phyloP scores from a whole-genome alignment of 2,888 invertebrate species.

The Dolichopus griseipennis region DNA sequence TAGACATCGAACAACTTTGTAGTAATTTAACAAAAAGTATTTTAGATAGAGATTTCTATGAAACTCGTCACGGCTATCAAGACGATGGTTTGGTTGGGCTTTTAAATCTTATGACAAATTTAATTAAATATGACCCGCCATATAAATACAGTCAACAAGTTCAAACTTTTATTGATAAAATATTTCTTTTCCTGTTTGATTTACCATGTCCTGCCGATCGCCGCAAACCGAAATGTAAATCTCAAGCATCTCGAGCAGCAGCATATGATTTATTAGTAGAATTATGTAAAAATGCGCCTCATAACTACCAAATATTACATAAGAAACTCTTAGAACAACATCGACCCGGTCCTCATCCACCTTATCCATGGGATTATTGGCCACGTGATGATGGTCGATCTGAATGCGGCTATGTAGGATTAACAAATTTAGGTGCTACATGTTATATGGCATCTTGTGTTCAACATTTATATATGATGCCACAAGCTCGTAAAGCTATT shows the following conservation, averaged over 20 bases:
- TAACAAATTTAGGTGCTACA: slow-evolving; percentile 91
- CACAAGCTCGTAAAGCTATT: slow-evolving; percentile 78
- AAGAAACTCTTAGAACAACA: slow-evolving; percentile 78
- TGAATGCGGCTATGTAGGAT: slow-evolving; percentile 88
- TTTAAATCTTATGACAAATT: slow-evolving; percentile 74
- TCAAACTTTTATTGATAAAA: slow-evolving; percentile 48
- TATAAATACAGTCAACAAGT: slow-evolving; percentile 76
- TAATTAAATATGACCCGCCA: slow-evolving; percentile 79
- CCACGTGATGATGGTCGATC: slow-evolving; percentile 91
- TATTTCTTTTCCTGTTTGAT: slow-evolving; percentile 83
- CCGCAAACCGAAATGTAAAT: slow-evolving; percentile 88
- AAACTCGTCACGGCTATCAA: slow-evolving; percentile 72
- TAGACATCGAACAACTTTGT: slow-evolving; percentile 67
- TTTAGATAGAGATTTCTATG: slow-evolving; percentile 68
- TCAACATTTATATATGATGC: slow-evolving; percentile 97
- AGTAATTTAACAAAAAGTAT: slow-evolving; percentile 66
- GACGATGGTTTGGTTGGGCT: slow-evolving; percentile 88
- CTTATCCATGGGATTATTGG: slow-evolving; percentile 97
- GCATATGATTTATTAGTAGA: slow-evolving; percentile 88
- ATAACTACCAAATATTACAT: slow-evolving; percentile 78
- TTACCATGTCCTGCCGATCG: slow-evolving; percentile 77
- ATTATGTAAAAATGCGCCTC: slow-evolving; percentile 71
- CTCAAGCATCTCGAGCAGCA: slow-evolving; percentile 77
- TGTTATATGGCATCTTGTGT: slow-evolving; percentile 97
- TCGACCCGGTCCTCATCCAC: slow-evolving; percentile 69